These are phyloP conservation scores for Craterocephalus amniculus DNA, from an alignment of 2,797 vertebrate species.

Conservation along the genomic window DNA sequence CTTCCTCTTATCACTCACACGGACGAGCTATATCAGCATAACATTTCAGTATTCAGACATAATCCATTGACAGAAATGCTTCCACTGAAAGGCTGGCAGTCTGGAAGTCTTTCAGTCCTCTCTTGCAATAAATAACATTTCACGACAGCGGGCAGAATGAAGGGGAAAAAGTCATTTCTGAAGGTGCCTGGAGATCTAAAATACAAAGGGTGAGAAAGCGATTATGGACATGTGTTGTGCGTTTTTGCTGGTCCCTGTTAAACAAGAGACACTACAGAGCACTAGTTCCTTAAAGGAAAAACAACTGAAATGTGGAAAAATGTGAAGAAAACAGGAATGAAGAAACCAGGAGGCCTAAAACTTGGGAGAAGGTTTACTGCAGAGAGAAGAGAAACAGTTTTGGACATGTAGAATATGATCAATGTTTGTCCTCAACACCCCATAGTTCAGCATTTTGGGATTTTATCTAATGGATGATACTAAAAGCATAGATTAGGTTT, in stretches of 20 bases:
- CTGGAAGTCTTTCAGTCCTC: slow-evolving; percentile 48
- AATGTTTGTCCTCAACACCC: slow-evolving; percentile 35
- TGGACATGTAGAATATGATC: slow-evolving; percentile 12
- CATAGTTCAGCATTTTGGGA: slow-evolving; percentile 40
- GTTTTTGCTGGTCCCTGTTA: slow-evolving; percentile 65
- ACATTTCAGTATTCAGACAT: slow-evolving; percentile 14
- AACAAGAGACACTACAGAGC: slow-evolving; percentile 64
- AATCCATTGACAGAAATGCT: slow-evolving; percentile 18
- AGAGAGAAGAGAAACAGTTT: slow-evolving; percentile 44
- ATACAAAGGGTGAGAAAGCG: slow-evolving; percentile 68
- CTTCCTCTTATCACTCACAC: slow-evolving; percentile 23
- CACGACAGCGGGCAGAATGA: slow-evolving; percentile 65
- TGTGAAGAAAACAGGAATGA: slow-evolving; percentile 15
- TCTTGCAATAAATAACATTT: slow-evolving; percentile 55
- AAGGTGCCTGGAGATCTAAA: slow-evolving; percentile 67
- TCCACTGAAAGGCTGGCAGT: slow-evolving; percentile 22
- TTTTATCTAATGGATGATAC: slow-evolving; percentile 31
- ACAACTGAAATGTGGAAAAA: slow-evolving; percentile 36
- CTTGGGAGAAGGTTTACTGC: slow-evolving; percentile 51
- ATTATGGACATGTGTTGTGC: slow-evolving; percentile 55
- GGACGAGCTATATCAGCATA: slow-evolving; percentile 27
- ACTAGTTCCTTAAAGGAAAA: slow-evolving; percentile 54
- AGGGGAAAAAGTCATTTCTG: slow-evolving; percentile 50
- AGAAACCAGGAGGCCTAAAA: slow-evolving; percentile 49
- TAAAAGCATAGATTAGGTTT: not conserved